Percentiles rank a stretch among this genome's conserved stretches.
These are phyloP conservation scores for Sterrhoptilus dennistouni DNA, from an alignment of 2,113 vertebrate species.

Conservation along the genomic window DNA sequence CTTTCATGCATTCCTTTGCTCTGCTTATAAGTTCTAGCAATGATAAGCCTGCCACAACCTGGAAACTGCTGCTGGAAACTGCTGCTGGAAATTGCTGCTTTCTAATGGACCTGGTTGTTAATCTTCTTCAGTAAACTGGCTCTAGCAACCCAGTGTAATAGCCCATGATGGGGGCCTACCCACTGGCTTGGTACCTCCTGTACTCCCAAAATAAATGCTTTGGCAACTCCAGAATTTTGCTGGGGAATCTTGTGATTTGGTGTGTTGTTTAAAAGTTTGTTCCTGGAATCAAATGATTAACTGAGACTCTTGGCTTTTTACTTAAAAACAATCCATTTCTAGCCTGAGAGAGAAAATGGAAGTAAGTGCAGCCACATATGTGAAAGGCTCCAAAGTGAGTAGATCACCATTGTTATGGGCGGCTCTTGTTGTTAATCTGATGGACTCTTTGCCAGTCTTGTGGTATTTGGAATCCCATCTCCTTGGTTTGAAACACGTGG, in stretches of 20 bases:
- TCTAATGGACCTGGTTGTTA: background rate
- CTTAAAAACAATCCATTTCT: background rate
- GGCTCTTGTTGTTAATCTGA: background rate
- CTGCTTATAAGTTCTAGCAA: background rate
- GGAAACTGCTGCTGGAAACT: background rate
- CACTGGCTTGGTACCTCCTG: background rate
- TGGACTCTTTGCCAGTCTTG: background rate
- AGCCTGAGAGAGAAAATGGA: background rate
- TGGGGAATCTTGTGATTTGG: background rate
- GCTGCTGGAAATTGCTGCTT: background rate
- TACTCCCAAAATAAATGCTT: background rate
- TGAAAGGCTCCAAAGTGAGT: background rate
- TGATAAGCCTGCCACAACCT: background rate
- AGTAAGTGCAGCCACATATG: conserved; percentile 2
- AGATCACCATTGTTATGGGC: background rate
- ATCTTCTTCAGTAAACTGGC: background rate
- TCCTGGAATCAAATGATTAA: conserved; percentile 33
- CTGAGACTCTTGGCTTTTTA: conserved; percentile 30
- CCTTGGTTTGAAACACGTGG: background rate
- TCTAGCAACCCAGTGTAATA: background rate
- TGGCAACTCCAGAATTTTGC: background rate
- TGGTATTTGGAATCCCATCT: background rate
- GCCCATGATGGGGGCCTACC: background rate
- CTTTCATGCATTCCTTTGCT: background rate
- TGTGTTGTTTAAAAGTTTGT: background rate